Base-by-base conservation (phyloP, 2,797 vertebrate species). In the Gila robusta region DNA sequence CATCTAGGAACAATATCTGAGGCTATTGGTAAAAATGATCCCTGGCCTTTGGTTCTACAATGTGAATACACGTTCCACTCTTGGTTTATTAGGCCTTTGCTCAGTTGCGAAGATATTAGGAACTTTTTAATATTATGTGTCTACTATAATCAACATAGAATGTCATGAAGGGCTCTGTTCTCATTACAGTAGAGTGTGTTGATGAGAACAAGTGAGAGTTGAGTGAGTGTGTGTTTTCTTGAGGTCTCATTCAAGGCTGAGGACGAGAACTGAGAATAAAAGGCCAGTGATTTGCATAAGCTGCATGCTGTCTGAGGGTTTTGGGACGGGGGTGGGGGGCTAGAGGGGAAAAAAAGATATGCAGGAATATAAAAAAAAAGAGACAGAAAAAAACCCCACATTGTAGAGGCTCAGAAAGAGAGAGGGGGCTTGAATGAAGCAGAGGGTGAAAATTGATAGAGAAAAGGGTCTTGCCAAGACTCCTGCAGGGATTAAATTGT, bases 241-340 rank as follows among this genome's bases (percentile, higher is more conserved):
- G 96, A 96, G 96, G 95, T 96, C 95, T 96, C 96, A 96, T 97
- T 97, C 94, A 96, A 95, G 94, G 95, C 94, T 93, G 94, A 95
- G 91, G 94, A 94, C 91, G 87, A 90, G 90, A 84, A 90, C 89
- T 89, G 84, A 92, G 93, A 94, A 95, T 95, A 95, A 97, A 97
- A 96, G 94, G 91, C 92, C 87, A 89, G 88, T 93, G 87, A 96
- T 98, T 97, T 97, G 95, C 96, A 97, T 97, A 96, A 97, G 94
- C 95, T 96, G 95, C 94, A 93, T 96, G 96, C 93, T 93, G 95
- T 96, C 94, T 94, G 91, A 91, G 93, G 94, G 90, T 41, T 82
- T 44, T 32, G 54, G 39, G 28, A 56, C 6, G 47, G 90, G 89
- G 86, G 87, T 67, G 89, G 26, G 26, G 54, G 79, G 54, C 44